Conservation (phyloP, 1,140 invertebrate genomes). For the Delia radicum region DNA sequence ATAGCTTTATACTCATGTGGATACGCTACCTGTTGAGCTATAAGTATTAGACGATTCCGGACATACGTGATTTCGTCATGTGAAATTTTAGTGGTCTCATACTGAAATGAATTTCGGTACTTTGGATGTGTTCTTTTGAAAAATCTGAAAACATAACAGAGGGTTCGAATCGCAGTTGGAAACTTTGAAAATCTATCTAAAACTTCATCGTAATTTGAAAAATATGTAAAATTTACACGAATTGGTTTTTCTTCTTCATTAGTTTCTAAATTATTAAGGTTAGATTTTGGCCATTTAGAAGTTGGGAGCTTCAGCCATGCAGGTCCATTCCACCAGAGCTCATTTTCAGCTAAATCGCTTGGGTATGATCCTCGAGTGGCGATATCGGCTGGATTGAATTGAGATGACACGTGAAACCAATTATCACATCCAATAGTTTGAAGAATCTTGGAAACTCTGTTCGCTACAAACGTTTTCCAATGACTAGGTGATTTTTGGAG, state of each 20-base stretch:
- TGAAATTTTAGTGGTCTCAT: neutral
- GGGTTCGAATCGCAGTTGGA: neutral
- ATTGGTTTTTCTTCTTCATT: neutral
- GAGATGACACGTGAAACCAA: slow-evolving; percentile 55
- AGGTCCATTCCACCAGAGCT: slow-evolving; percentile 47
- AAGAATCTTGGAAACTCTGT: slow-evolving; percentile 52
- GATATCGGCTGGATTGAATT: slow-evolving; percentile 56
- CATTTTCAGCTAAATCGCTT: slow-evolving; percentile 22
- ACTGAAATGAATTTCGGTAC: neutral
- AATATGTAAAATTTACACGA: neutral
- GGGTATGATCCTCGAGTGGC: slow-evolving; percentile 48
- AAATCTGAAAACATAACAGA: neutral
- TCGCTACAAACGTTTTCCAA: slow-evolving; percentile 52
- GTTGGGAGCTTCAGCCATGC: neutral
- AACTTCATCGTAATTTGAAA: neutral
- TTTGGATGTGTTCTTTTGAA: neutral
- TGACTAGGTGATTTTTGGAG: slow-evolving; percentile 38
- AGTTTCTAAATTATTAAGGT: neutral
- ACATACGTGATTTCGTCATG: too few species aligned
- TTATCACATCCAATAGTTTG: slow-evolving; percentile 25
- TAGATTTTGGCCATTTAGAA: neutral
- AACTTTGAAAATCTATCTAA: neutral
- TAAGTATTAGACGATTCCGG: neutral
- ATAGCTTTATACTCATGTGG: neutral
- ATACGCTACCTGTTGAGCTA: neutral